Percentiles rank a stretch among this genome's conserved stretches.
Evolutionary conservation across 2,797 vertebrate genomes (phyloP).

Genomic region (Coendou prehensilis): DNA sequence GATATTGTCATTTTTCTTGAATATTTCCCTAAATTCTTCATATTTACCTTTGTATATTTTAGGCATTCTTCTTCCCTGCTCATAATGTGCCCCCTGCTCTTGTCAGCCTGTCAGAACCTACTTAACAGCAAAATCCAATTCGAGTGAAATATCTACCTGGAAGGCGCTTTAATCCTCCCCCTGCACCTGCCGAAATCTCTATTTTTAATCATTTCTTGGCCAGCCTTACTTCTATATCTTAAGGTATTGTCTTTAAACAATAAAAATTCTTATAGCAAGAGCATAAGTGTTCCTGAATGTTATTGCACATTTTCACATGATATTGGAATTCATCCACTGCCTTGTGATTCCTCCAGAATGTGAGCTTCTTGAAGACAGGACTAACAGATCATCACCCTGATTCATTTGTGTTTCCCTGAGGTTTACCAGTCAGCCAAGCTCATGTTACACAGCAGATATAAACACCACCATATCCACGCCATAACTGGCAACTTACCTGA

Average conservation of each 20-base stretch:
- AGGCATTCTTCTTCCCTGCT: background rate
- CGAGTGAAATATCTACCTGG: background rate
- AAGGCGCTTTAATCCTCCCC: background rate
- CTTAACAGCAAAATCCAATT: background rate
- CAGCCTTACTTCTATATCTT: background rate
- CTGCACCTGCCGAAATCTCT: background rate
- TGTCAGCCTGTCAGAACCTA: background rate
- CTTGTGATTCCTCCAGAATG: background rate
- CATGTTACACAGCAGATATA: background rate
- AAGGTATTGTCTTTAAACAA: background rate
- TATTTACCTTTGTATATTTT: background rate
- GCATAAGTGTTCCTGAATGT: background rate
- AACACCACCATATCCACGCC: background rate
- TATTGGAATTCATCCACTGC: background rate
- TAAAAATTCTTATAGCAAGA: background rate
- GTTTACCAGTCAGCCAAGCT: background rate
- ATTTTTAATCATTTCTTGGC: background rate
- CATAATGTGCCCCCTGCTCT: background rate
- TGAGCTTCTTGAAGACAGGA: background rate
- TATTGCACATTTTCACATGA: background rate
- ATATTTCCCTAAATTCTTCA: background rate
- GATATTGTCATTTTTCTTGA: background rate
- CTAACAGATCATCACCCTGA: background rate
- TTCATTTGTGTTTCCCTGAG: background rate
- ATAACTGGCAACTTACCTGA: slow-evolving; percentile 37